Percentiles rank a stretch among this genome's conserved stretches.
These are phyloP conservation scores for Lagodon rhomboides DNA, from an alignment of 2,797 vertebrate species.

Conservation along the genomic window DNA sequence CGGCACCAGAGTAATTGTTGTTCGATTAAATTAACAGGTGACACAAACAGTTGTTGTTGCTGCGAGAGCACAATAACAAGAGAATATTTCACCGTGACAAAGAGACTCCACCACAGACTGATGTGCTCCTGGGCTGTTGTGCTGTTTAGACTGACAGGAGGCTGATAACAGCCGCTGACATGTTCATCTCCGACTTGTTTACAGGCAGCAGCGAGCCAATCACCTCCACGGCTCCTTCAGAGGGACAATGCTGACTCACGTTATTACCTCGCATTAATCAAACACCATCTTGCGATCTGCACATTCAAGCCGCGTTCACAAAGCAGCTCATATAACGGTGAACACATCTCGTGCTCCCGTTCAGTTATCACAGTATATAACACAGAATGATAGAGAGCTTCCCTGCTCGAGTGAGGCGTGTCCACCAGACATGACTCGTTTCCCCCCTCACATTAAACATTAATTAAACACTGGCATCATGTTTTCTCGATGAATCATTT, in stretches of 20 bases:
- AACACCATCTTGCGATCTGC: slow-evolving; percentile 32
- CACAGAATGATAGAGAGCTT: neutral
- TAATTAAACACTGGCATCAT: neutral
- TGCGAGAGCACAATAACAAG: too few relatives aligned
- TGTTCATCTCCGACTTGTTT: slow-evolving; percentile 46
- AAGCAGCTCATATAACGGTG: slow-evolving; percentile 12
- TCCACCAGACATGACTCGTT: slow-evolving; percentile 23
- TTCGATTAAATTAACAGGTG: neutral
- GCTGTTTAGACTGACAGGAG: slow-evolving; percentile 18
- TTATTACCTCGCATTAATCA: slow-evolving; percentile 31
- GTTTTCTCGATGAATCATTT: slow-evolving; percentile 46
- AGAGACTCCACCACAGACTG: too few relatives aligned
- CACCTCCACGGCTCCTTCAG: slow-evolving; percentile 14
- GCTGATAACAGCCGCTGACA: slow-evolving; percentile 24
- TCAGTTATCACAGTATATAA: slow-evolving; percentile 14
- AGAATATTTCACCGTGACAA: neutral
- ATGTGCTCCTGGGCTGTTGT: too few relatives aligned
- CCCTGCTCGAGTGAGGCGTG: neutral
- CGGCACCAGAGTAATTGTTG: neutral
- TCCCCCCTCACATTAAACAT: slow-evolving; percentile 7
- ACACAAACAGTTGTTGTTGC: neutral
- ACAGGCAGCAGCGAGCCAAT: slow-evolving; percentile 34
- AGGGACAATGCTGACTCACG: slow-evolving; percentile 10
- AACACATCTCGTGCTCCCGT: slow-evolving; percentile 9
- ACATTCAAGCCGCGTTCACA: slow-evolving; percentile 12